Percentiles rank a stretch among this genome's conserved stretches.
Conservation (phyloP, 2,113 vertebrate genomes). For the Chionodraco myersi region DNA sequence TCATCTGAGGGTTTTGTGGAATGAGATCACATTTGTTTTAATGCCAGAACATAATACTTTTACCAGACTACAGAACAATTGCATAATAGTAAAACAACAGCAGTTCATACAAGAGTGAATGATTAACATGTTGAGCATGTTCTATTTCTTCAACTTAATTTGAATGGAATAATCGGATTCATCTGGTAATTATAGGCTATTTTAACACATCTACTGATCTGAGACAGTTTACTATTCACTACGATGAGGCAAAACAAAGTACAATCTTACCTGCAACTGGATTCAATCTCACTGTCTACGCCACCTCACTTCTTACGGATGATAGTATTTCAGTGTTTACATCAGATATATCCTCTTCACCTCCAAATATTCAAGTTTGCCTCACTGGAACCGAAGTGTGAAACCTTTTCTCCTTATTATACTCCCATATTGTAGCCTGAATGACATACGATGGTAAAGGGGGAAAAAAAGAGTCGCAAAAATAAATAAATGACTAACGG, state of each 20-base stretch:
- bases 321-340: too few relatives aligned
- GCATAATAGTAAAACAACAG: background rate
- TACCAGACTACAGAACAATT: background rate
- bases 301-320: conserved; percentile 16
- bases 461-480: background rate
- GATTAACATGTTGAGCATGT: background rate
- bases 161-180: background rate
- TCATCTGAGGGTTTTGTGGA: background rate
- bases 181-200: background rate
- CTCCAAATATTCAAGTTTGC: conserved; percentile 33
- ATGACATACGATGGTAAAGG: background rate
- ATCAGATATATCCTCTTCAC: background rate
- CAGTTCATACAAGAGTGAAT: background rate
- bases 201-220: background rate
- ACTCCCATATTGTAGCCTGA: conserved; percentile 18
- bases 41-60: background rate
- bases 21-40: conserved; percentile 2
- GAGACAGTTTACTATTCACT: background rate
- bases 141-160: background rate
- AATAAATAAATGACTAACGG: background rate
- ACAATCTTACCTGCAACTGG: conserved; percentile 51
- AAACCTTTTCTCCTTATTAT: background rate
- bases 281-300: background rate
- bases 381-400: conserved; percentile 8
- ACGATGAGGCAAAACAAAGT: background rate